Evolutionary conservation across 2,888 invertebrate species (phyloP).

Genomic region (Microctonus brassicae): DNA sequence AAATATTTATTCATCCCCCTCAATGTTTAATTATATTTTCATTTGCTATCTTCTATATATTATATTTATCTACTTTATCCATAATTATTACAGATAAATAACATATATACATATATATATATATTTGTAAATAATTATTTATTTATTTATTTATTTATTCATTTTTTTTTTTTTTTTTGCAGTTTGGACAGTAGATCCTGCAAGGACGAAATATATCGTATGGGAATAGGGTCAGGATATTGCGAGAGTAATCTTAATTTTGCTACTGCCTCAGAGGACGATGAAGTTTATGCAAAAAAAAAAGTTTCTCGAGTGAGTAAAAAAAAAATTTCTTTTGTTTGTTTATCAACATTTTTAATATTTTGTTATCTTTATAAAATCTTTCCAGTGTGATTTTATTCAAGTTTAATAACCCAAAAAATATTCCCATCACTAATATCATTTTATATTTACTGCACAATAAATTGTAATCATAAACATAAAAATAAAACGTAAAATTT

Average conservation of each 20-base stretch:
- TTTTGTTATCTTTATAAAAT: too few relatives aligned
- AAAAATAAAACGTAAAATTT: too few relatives aligned
- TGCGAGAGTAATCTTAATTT: conserved; percentile 68
- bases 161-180: conserved; percentile 49
- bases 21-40: too few relatives aligned
- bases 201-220: conserved; percentile 67
- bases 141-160: not conserved
- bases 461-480: too few relatives aligned
- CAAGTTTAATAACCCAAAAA: too few relatives aligned
- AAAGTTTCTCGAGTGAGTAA: conserved; percentile 64
- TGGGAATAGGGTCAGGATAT: conserved; percentile 64
- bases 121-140: not conserved
- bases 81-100: too few relatives aligned
- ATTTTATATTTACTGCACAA: too few relatives aligned
- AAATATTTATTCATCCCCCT: not conserved
- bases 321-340: too few relatives aligned
- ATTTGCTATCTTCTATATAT: too few relatives aligned
- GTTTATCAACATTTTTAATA: not conserved
- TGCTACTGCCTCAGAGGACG: conserved; percentile 67
- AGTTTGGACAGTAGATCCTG: conserved; percentile 66
- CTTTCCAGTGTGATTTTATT: too few relatives aligned
- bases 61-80: too few relatives aligned
- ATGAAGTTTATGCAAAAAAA: conserved; percentile 67
- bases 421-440: too few relatives aligned
- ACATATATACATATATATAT: not conserved